Evolutionary conservation across 2,888 invertebrate species (phyloP).

Genomic region (Parelbella ahira): DNA sequence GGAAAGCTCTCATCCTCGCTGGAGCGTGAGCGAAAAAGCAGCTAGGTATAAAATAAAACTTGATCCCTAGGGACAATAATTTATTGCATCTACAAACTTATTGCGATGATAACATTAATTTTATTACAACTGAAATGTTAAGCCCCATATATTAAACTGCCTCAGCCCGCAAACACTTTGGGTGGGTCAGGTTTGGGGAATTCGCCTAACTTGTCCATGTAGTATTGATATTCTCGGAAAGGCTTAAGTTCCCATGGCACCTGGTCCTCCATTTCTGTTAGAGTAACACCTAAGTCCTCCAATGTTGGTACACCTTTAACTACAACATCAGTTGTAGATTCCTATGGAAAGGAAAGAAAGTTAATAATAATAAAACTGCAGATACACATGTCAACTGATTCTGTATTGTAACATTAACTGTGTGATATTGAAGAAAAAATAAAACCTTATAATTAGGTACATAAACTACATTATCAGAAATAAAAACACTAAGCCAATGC

Average conservation of each 20-base stretch:
- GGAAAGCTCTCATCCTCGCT: no score
- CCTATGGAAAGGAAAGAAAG: constrained; percentile 72
- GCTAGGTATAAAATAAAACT: constrained; percentile 24
- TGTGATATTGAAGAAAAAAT: no score
- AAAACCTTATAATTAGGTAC: no score
- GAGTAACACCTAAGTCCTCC: constrained; percentile 91
- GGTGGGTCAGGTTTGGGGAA: constrained; percentile 85
- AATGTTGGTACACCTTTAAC: constrained; percentile 85
- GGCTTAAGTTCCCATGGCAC: constrained; percentile 91
- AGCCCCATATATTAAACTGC: not conserved
- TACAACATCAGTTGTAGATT: constrained; percentile 87
- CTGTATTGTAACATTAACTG: no score
- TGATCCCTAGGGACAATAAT: constrained; percentile 40
- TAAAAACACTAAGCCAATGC: no score
- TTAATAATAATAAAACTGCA: no score
- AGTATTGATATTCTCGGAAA: constrained; percentile 84
- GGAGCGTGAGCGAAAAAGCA: no score
- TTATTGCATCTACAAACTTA: constrained; percentile 33
- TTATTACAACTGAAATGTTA: constrained; percentile 8
- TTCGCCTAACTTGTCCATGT: constrained; percentile 88
- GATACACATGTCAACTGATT: no score
- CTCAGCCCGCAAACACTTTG: constrained; percentile 41
- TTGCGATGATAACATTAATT: constrained; percentile 19
- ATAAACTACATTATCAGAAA: no score
- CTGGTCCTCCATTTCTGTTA: constrained; percentile 88